phyloP scores from a whole-genome alignment of 2,888 invertebrate genomes.

The Liopterus haemorrhoidalis region DNA sequence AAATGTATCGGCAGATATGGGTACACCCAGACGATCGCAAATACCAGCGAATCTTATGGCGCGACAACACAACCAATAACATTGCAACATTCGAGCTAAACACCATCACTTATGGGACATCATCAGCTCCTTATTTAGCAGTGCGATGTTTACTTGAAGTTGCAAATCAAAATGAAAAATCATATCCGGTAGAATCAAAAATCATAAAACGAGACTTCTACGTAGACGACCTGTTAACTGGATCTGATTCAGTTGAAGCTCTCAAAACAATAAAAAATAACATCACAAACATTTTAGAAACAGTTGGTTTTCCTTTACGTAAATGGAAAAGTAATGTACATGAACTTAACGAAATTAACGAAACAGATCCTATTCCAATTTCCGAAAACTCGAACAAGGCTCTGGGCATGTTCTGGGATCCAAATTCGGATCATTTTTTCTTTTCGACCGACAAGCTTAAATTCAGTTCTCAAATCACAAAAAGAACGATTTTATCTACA shows the following conservation, averaged over 20 bases:
- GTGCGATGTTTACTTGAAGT: background rate
- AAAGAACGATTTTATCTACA: constrained; percentile 30
- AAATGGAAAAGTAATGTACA: constrained; percentile 14
- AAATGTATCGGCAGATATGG: constrained; percentile 5
- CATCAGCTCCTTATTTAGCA: background rate
- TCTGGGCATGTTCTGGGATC: no score
- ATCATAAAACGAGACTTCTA: constrained; percentile 3
- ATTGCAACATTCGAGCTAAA: background rate
- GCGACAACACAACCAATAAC: background rate
- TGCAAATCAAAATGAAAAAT: background rate
- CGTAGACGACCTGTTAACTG: background rate
- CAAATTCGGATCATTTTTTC: no score
- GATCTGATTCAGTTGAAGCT: background rate
- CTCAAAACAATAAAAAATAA: constrained; percentile 7
- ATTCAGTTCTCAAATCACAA: constrained; percentile 24
- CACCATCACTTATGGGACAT: constrained; percentile 1
- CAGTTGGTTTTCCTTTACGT: no score
- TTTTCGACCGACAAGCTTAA: no score
- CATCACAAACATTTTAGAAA: constrained; percentile 12
- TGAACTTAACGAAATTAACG: no score
- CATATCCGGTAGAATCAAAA: background rate
- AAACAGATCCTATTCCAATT: no score
- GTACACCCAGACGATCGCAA: background rate
- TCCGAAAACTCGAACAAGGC: no score
- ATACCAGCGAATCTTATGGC: constrained; percentile 1